Conservation (phyloP, 2,113 vertebrate species). For the Cacatua alba region DNA sequence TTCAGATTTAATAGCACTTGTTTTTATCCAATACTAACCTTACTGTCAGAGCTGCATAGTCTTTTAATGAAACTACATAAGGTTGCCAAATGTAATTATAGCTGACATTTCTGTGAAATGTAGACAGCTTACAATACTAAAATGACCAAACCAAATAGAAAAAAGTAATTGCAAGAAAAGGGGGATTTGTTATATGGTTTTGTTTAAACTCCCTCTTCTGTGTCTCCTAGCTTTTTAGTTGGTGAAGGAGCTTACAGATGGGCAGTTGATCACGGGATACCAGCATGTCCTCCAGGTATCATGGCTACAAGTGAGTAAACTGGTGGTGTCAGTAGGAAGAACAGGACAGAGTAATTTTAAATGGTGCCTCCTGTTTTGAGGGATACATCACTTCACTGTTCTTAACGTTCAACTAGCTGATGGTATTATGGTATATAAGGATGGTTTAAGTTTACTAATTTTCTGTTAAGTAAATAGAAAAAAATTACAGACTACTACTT, state of each 20-base stretch:
- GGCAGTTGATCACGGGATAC: slow-evolving; percentile 95
- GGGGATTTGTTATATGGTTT: slow-evolving; percentile 58
- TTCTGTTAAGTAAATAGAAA: background rate
- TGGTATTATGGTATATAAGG: background rate
- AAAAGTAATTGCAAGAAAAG: slow-evolving; percentile 52
- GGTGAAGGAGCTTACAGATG: slow-evolving; percentile 95
- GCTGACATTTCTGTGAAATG: background rate
- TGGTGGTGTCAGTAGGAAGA: slow-evolving; percentile 66
- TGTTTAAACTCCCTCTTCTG: slow-evolving; percentile 68
- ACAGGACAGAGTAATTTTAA: slow-evolving; percentile 52
- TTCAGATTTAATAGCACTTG: background rate
- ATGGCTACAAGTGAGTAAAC: slow-evolving; percentile 96
- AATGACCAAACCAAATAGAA: slow-evolving; percentile 18
- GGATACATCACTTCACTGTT: slow-evolving; percentile 25
- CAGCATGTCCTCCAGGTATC: slow-evolving; percentile 91
- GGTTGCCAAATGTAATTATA: background rate
- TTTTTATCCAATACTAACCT: background rate
- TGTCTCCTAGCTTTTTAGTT: slow-evolving; percentile 92
- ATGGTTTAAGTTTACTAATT: slow-evolving; percentile 12
- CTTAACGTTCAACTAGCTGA: background rate
- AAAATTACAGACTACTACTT: background rate
- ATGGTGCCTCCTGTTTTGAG: slow-evolving; percentile 37
- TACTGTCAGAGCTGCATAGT: background rate
- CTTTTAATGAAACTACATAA: background rate
- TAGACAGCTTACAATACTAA: slow-evolving; percentile 11